phyloP scores from a whole-genome alignment of 2,888 invertebrate genomes.

The Limulus polyphemus region DNA sequence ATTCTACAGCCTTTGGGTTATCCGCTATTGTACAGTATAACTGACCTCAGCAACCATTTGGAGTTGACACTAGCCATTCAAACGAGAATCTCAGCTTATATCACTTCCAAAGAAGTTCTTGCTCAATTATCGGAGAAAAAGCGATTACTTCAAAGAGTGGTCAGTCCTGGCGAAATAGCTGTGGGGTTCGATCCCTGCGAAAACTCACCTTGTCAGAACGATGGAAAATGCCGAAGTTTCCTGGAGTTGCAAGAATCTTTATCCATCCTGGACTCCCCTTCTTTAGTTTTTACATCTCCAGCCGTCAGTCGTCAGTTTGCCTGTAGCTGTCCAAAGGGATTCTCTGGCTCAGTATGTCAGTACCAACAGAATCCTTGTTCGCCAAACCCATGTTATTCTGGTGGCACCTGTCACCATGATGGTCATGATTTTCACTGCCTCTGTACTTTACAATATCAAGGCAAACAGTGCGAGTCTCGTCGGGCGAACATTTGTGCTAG shows the following conservation, averaged over 20 bases:
- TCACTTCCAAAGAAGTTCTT: constrained; percentile 13
- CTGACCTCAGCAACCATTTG: constrained; percentile 16
- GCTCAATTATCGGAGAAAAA: constrained; percentile 8
- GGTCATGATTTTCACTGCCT: constrained; percentile 71
- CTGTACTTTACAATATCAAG: constrained; percentile 64
- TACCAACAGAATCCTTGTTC: constrained; percentile 79
- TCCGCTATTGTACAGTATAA: constrained; percentile 22
- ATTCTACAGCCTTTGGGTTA: constrained; percentile 10
- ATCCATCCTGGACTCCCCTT: constrained; percentile 64
- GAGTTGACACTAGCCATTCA: constrained; percentile 18
- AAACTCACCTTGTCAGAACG: constrained; percentile 49
- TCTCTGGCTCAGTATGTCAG: constrained; percentile 67
- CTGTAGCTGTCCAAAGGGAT: constrained; percentile 71
- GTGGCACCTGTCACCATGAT: constrained; percentile 69
- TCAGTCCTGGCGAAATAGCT: constrained; percentile 12
- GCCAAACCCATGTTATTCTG: constrained; percentile 73
- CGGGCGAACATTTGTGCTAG: constrained; percentile 69
- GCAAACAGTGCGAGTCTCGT: constrained; percentile 69
- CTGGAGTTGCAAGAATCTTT: constrained; percentile 43
- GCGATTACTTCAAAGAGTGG: neutral
- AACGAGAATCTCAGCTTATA: constrained; percentile 9
- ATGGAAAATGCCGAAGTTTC: constrained; percentile 34
- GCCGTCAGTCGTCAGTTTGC: constrained; percentile 59
- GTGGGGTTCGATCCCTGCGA: constrained; percentile 33
- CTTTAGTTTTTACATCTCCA: constrained; percentile 70